Evolutionary conservation across 2,113 vertebrate genomes (phyloP), one percentile per base, ranked within the genome.

Genomic region (Dendrocopos noguchii): DNA sequence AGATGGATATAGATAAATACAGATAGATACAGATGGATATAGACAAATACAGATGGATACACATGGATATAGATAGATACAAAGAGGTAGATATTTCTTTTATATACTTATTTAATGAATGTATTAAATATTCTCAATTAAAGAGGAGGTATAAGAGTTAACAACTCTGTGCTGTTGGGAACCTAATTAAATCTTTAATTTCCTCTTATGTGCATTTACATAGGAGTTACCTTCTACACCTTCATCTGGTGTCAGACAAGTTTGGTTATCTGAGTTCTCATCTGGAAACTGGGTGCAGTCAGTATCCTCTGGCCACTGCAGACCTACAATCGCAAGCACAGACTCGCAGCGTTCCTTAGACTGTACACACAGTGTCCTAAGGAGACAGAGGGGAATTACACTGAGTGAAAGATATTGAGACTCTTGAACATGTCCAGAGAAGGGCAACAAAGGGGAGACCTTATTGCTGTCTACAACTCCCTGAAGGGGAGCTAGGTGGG

Each of bases 251-350:
- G 99, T 98, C 66, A 99, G 96, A 85, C 99, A 99, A 44, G 98
- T 98, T 52, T 92, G 84, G 90, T 98, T 98, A 25, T 97, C 98
- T 8, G 82, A 96, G 57, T 97, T 98, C 67, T 99, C 98, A 89
- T 98, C 98, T 28, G 99, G 99, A 90, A 99, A 99, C 85, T 99
- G 98, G 70, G 84, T 96, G 47, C 99, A 99, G 77, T 99, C 98
- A 1, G 98, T 98, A 65, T 99, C 98, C 80, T 99, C 99, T 1
- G 99, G 99, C 99, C 99, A 99, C 95, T 99, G 98, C 57, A 99
- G 85, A 39, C 99, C 99, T 93, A 99, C 98, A n/a, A 99, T 98
- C 65, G 98, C 98, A 44, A 99, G 98, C 64, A 99, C 98, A 42
- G 98, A 98, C 95, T 99, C 99, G 76, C 99, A 99, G 39, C 97